Evolutionary conservation across 2,797 vertebrate genomes (phyloP), one percentile per base, ranked within the genome.

Genomic region (Arnoldichthys spilopterus): DNA sequence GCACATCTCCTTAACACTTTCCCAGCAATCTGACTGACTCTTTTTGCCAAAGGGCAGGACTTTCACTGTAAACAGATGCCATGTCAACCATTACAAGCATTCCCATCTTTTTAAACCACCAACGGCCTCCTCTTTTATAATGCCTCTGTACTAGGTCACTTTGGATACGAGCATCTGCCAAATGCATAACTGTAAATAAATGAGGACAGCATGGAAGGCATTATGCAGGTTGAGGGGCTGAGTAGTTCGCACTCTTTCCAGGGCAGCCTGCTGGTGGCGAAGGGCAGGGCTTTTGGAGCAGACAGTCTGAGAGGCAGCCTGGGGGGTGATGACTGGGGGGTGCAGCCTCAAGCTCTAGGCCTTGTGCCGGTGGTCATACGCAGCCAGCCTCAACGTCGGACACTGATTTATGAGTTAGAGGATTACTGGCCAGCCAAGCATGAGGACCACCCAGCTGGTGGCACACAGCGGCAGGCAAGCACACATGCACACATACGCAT

Each of bases 321-420:
- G 87, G 87, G 87, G 87, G 85, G 87, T 87, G 90, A 89, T 89
- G 89, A 91, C 49, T n/a, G 72, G 90, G 87, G 90, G 90, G 87
- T 85, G 67, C 85, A 84, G 68, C 71, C 80, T 40, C 18, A 8
- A 87, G 87, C 87, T 87, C 85, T 74, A 87, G 84, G 80, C 86
- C 76, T 37, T 86, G 88, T 89, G 91, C 86, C 85, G 83, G 72
- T 87, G 89, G 88, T 90, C 89, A 89, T 89, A 89, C 85, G 86
- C 90, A 90, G 89, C 89, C 75, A 86, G 85, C 85, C 89, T 72
- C 76, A 82, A 85, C 76, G 86, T 34, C 74, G 87, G 89, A 92
- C 93, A 88, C 88, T 90, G 92, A 93, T 92, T 93, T 92, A 93
- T 92, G 89, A 86, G 90, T 86, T 90, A 89, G 93, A 87, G 90